A percentile compares a stretch with the other conserved stretches of the same genome.
These are phyloP conservation scores for Oryctolagus cuniculus DNA, from an alignment of 2,113 vertebrate species.

Conservation along the genomic window mOryCun1.1 NC_091442.1:69622001-69622500, in stretches of 20 bases:
- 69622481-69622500: constrained; percentile 38
- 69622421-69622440: constrained; percentile 49
- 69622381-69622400: constrained; percentile 28
- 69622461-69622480: not conserved
- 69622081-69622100: not conserved
- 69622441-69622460: constrained; percentile 35
- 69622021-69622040: not conserved
- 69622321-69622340: constrained; percentile 9
- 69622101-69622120: constrained; percentile 48
- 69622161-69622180: constrained; percentile 29
- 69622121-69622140: not conserved
- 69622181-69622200: constrained; percentile 21
- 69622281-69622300: constrained; percentile 5
- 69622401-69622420: not conserved
- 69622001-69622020: not conserved
- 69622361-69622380: constrained; percentile 50
- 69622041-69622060: not conserved
- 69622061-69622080: constrained; percentile 43
- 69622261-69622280: constrained; percentile 2
- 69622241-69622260: not conserved
- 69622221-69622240: not conserved
- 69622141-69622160: not conserved
- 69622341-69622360: not conserved
- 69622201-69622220: constrained; percentile 30
- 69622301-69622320: constrained; percentile 24